Evolutionary conservation across 2,113 vertebrate genomes (phyloP).

Genomic region (Polypterus senegalus): DNA sequence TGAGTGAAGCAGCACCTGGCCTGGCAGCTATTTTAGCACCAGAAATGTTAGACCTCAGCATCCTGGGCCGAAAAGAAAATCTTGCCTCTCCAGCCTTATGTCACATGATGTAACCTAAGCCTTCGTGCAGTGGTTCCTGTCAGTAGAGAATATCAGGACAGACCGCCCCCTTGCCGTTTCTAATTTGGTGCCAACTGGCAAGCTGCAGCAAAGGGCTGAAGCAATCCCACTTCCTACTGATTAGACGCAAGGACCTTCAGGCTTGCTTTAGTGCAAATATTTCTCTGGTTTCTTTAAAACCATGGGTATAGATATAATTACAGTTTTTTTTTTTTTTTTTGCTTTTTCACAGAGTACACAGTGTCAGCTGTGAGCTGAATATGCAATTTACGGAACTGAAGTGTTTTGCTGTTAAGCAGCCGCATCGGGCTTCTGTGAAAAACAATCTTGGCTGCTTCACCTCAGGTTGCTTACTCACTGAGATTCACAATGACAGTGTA

Average conservation of each 20-base stretch:
- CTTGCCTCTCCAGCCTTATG: slow-evolving; percentile 30
- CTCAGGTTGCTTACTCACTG: no score
- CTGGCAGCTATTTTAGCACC: slow-evolving; percentile 48
- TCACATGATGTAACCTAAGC: slow-evolving; percentile 53
- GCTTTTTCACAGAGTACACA: background rate
- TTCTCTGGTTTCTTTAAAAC: slow-evolving; percentile 2
- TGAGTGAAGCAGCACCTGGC: slow-evolving; percentile 53
- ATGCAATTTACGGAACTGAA: no score
- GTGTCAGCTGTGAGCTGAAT: background rate
- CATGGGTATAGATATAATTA: slow-evolving; percentile 13
- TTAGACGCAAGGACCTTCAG: slow-evolving; percentile 1
- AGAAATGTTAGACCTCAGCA: slow-evolving; percentile 45
- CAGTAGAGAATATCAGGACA: slow-evolving; percentile 28
- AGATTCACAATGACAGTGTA: no score
- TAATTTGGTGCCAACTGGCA: slow-evolving; percentile 18
- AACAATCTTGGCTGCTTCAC: no score
- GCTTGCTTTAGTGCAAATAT: background rate
- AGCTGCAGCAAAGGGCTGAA: slow-evolving; percentile 5
- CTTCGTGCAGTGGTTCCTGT: slow-evolving; percentile 29
- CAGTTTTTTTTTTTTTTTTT: background rate
- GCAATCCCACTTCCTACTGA: background rate
- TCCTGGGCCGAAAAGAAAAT: slow-evolving; percentile 25
- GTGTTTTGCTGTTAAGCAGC: no score
- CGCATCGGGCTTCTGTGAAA: no score
- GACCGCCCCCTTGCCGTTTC: slow-evolving; percentile 39